phyloP scores from a whole-genome alignment of 2,113 vertebrate species.

The Anolis sagrei region DNA sequence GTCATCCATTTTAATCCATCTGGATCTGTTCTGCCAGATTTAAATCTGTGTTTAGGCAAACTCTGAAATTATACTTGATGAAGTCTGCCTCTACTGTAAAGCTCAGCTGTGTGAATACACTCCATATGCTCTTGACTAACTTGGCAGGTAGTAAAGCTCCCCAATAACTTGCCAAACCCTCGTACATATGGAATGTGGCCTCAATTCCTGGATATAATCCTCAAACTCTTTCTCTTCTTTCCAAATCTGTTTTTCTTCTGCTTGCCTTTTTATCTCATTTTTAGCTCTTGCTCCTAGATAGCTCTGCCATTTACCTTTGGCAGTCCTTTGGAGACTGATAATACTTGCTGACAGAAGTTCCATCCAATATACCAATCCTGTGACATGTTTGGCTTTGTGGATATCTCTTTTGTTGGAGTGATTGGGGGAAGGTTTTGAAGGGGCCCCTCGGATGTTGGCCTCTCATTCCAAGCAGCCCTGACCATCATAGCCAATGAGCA shows the following conservation, averaged over 20 bases:
- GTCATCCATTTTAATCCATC: background rate
- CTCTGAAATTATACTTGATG: background rate
- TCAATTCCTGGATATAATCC: background rate
- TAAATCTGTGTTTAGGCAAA: background rate
- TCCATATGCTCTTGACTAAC: background rate
- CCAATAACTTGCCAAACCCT: background rate
- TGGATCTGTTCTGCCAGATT: background rate
- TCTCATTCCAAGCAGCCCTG: no score
- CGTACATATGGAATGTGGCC: background rate
- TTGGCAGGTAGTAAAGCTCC: background rate
- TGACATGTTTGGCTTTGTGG: background rate
- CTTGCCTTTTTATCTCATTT: background rate
- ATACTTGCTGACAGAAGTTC: background rate
- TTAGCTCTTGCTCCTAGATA: background rate
- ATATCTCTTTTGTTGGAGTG: background rate
- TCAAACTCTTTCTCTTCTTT: background rate
- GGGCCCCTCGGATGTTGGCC: no score
- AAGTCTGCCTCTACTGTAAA: background rate
- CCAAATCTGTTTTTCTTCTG: background rate
- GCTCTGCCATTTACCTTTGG: background rate
- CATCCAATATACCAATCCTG: background rate
- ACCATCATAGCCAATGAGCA: background rate
- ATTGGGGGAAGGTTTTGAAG: background rate
- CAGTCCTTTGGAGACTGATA: background rate
- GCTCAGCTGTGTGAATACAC: background rate